Conservation (phyloP, 2,113 vertebrate genomes). For the Misgurnus mizolepis region DNA sequence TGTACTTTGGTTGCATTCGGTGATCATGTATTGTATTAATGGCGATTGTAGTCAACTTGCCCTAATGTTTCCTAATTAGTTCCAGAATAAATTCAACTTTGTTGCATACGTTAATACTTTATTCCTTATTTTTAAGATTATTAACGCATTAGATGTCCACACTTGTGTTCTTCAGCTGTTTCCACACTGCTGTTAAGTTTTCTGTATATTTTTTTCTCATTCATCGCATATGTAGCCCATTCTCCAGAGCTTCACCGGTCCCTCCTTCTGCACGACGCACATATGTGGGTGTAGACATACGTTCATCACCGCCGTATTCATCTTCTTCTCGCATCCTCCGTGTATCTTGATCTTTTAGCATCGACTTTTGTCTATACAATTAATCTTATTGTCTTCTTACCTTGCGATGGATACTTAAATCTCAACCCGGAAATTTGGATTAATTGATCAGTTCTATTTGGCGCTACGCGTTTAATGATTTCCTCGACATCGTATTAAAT, state of each 20-base stretch:
- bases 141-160: not conserved
- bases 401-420: not conserved
- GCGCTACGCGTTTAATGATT: not conserved
- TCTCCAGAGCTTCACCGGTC: slow-evolving; percentile 28
- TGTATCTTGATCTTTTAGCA: not conserved
- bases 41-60: not conserved
- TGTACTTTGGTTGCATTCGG: too few relatives aligned
- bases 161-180: not conserved
- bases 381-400: not conserved
- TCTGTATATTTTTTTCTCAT: not conserved
- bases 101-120: not conserved
- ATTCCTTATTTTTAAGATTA: not conserved
- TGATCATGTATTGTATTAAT: not conserved
- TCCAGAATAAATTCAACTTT: not conserved
- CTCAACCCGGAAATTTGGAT: not conserved
- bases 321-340: not conserved
- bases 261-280: slow-evolving; percentile 37
- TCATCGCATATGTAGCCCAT: slow-evolving; percentile 9
- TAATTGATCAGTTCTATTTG: not conserved
- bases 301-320: not conserved
- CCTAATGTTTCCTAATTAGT: not conserved
- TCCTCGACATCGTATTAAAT: not conserved
- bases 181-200: not conserved
- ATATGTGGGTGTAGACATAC: slow-evolving; percentile 37
- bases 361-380: not conserved